A percentile compares a stretch with the other conserved stretches of the same genome.
Evolutionary conservation across 2,888 invertebrate genomes (phyloP).

Genomic region (Dichetophora obliterata): DNA sequence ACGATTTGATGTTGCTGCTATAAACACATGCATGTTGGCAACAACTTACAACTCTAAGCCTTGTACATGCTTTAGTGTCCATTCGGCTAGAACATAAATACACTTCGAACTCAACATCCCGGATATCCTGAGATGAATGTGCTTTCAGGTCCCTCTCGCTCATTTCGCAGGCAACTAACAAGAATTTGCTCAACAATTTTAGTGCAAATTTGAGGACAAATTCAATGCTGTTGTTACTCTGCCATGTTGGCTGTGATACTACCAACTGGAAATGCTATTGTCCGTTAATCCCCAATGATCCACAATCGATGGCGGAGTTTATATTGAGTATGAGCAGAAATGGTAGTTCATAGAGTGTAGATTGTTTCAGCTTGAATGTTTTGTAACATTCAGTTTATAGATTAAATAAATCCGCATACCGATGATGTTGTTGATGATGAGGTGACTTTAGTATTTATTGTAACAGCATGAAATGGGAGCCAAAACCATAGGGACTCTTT

Average conservation of each 20-base stretch:
- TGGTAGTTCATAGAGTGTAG: too few relatives aligned
- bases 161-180: background rate
- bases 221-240: background rate
- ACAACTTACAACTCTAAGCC: background rate
- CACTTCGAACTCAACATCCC: conserved; percentile 1
- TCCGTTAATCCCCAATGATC: conserved; percentile 9
- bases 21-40: too few relatives aligned
- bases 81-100: background rate
- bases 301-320: conserved; percentile 4
- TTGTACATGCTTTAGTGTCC: background rate
- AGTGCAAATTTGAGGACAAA: conserved; percentile 20
- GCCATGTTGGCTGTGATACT: background rate
- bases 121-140: conserved; percentile 28
- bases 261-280: conserved; percentile 21
- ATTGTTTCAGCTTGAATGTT: too few relatives aligned
- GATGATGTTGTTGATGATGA: background rate
- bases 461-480: background rate
- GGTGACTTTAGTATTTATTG: background rate
- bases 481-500: background rate
- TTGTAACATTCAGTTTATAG: background rate
- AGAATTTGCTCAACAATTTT: conserved; percentile 19
- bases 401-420: background rate
- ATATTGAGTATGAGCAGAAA: too few relatives aligned
- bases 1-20: conserved; percentile 2
- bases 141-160: background rate